phyloP scores from a whole-genome alignment of 1,140 invertebrate genomes.

The Zaprionus davidi region DNA sequence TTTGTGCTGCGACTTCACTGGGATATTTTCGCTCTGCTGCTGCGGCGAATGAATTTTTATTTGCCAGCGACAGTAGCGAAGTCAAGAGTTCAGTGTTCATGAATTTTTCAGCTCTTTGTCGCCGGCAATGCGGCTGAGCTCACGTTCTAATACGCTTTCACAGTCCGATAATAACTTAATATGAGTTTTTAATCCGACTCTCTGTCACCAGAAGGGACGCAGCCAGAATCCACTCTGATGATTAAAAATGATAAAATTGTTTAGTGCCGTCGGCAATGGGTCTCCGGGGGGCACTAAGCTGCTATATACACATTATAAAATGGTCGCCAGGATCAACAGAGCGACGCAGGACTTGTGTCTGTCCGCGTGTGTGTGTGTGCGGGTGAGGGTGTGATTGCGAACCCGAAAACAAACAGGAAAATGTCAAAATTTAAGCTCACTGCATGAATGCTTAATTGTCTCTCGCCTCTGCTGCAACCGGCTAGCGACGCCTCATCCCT shows the following conservation, averaged over 20 bases:
- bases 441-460: constrained; percentile 80
- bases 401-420: constrained; percentile 68
- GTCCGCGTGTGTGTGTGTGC: constrained; percentile 36
- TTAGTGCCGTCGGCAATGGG: constrained; percentile 76
- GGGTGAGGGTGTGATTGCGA: constrained; percentile 23
- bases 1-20: constrained; percentile 5
- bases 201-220: constrained; percentile 34
- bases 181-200: constrained; percentile 81
- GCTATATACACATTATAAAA: constrained; percentile 84
- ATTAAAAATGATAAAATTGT: constrained; percentile 84
- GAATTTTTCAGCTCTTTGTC: constrained; percentile 47
- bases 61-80: constrained; percentile 39
- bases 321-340: constrained; percentile 78
- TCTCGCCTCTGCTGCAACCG: constrained; percentile 12
- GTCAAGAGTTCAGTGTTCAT: constrained; percentile 42
- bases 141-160: constrained; percentile 6
- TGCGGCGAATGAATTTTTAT: constrained; percentile 74
- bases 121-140: neutral
- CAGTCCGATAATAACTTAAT: constrained; percentile 83
- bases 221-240: constrained; percentile 76
- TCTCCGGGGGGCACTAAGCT: constrained; percentile 77
- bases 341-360: constrained; percentile 56
- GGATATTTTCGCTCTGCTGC: constrained; percentile 36
- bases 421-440: constrained; percentile 80
- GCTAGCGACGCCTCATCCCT: neutral